Evolutionary conservation across 1,140 invertebrate genomes (phyloP), one percentile per base, ranked within the genome.

Genomic region (Zaprionus gabonicus): DNA sequence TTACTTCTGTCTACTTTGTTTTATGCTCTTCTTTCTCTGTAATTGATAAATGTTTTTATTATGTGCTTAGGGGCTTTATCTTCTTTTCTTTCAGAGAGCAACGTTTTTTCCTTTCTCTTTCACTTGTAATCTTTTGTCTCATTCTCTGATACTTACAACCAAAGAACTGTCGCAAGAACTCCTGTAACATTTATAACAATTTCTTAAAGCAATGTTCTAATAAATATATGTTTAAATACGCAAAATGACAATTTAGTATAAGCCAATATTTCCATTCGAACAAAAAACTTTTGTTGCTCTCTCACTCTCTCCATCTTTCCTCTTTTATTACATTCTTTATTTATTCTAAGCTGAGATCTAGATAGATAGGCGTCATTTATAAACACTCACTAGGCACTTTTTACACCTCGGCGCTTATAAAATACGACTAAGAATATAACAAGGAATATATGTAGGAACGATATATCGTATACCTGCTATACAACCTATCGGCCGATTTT

Each of bases 81-180:
- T 31, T 15, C 38, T 5, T 41, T n/a, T 41, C 15, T n/a, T 7
- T n/a, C 38, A 15, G 5, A 15, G 38, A 41, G 10, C 9, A 41
- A n/a, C 15, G 2, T 15, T n/a, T 2, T 2, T n/a, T n/a, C 1
- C 38, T 7, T n/a, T 17, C n/a, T 46, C 41, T 1, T 17, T 17
- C 17, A 38, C 12, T 49, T 12, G 9, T 3, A 23, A 23, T 23
- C 23, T 23, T 23, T 23, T 2, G 1, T 51, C 20, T 13, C 3
- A 3, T 20, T 12, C 3, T 12, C 17, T 51, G 9, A 9, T 76
- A 76, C 74, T 76, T 66, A 76, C 74, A 73, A 34, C 62, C 34
- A 41, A 73, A 72, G 3, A 62, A 4, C 20, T 25, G 15, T 28
- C 56, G 38, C 25, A 76, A 17, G 49, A 63, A 56, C 10, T 44